Evolutionary conservation across 2,888 invertebrate species (phyloP), one percentile per base, ranked within the genome.

Genomic region (Bhutanitis thaidina): DNA sequence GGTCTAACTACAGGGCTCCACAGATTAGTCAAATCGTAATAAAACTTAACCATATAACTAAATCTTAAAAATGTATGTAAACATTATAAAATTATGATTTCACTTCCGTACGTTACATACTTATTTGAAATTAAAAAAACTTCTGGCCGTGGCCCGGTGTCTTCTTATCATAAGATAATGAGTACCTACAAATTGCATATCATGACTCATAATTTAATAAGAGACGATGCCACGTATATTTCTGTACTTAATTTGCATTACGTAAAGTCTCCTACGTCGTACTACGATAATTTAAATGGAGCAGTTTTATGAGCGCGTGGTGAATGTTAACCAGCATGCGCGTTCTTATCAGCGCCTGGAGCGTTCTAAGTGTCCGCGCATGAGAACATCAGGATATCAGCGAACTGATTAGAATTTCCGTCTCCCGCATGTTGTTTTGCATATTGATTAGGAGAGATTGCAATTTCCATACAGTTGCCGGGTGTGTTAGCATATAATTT

Each of bases 341-440:
- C 36, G 35, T 10, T 27, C 25, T 44, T 44, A 43, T 43, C 43
- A 35, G 35, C 35, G 34, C 13, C 25, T 43, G 25, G 25, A 1
- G 25, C 38, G 20, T n/a, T 7, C n/a, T 25, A 40, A 29, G 25
- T 43, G 20, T 9, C 32, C 13, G 20, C 30, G 13, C 20, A 8
- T 13, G 20, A 20, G 13, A 43, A 30, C 10, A 20, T 20, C 20
- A 3, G 4, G 20, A 43, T 43, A 20, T n/a, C n/a, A n/a, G n/a
- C n/a, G n/a, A n/a, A n/a, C 13, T 43, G n/a, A 3, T 32, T 43
- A 25, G 13, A 35, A 14, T 25, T 43, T 43, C n/a, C 34, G 34
- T 25, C 35, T 8, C 35, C 20, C 34, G 13, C 25, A 43, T 43
- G 20, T 34, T 25, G 10, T 25, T 34, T 7, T 13, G 7, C 20